Evolutionary conservation across 2,888 invertebrate species (phyloP), one percentile per base, ranked within the genome.

Genomic region (Petrophora chlorosata): DNA sequence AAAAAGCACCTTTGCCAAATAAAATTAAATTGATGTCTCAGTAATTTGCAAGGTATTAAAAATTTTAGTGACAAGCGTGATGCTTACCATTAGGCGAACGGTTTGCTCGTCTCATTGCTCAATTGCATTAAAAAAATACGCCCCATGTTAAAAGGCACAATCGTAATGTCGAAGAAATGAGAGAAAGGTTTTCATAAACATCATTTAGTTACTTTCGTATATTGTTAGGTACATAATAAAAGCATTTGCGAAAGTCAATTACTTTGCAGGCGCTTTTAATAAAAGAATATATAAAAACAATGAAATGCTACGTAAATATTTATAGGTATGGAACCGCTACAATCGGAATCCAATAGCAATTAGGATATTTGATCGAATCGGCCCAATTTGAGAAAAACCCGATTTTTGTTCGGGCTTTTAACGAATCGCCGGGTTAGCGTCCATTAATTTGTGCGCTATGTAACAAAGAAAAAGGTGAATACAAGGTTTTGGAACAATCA

Each of bases 291-390:
- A 5, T 5, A 29, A 12, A 39, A 48, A 36, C 29, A 48, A 30
- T 30, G 15, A 36, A 32, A 26, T 7, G 28, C 13, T 17, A 48
- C 29, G 26, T 17, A 41, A 48, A 41, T 36, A 41, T 48, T 48
- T 23, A 25, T 48, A 25, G 29, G 16, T 28, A 29, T 36, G 33
- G 10, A 39, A 19, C 28, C 19, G 28, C 12, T 38, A 38, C 54
- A 40, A 44, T 35, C 28, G 26, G 29, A 32, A 42, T 43, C 35
- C 45, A 53, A 57, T 53, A 51, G 40, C 59, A 53, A 59, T 59
- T 59, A 59, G 46, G 23, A 46, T 41, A 43, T 52, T 57, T 55
- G 53, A 55, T 55, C 39, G 48, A 51, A 59, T 53, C 28, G 42
- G 38, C 12, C 25, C 46, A 50, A 53, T 46, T 59, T 43, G 34